Conservation (phyloP, 2,797 vertebrate species). For the Mastacembelus armatus region DNA sequence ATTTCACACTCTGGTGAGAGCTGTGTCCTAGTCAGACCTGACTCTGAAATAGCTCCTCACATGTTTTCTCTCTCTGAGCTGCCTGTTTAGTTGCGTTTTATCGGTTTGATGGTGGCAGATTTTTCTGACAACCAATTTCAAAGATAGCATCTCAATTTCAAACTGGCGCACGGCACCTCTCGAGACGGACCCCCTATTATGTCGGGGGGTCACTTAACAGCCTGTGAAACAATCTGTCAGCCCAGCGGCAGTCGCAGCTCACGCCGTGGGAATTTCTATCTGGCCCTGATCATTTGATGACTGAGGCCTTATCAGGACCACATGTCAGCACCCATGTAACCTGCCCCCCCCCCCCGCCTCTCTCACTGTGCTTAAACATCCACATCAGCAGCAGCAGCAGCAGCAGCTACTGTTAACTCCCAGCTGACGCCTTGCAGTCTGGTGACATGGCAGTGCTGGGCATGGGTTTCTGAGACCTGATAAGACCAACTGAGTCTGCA, state of each 20-base stretch:
- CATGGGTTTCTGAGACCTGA: slow-evolving; percentile 60
- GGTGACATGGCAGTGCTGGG: slow-evolving; percentile 25
- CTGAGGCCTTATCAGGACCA: slow-evolving; percentile 43
- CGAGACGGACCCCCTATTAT: slow-evolving; percentile 34
- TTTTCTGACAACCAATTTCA: slow-evolving; percentile 71
- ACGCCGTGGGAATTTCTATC: slow-evolving; percentile 22
- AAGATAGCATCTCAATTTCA: slow-evolving; percentile 70
- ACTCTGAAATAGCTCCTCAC: slow-evolving; percentile 47
- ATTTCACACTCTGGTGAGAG: slow-evolving; percentile 25
- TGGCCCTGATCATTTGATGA: slow-evolving; percentile 31
- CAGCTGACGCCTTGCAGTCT: slow-evolving; percentile 51
- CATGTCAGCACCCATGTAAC: slow-evolving; percentile 27
- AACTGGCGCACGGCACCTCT: slow-evolving; percentile 35
- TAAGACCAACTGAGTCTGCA: slow-evolving; percentile 63
- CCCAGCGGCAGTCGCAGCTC: slow-evolving; percentile 16
- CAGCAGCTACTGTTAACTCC: slow-evolving; percentile 40
- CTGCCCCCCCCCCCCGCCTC: slow-evolving; percentile 21
- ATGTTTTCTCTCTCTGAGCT: not conserved
- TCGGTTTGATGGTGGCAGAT: slow-evolving; percentile 58
- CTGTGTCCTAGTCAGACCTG: slow-evolving; percentile 2
- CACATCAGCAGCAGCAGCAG: too few relatives aligned
- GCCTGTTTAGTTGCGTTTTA: slow-evolving; percentile 55
- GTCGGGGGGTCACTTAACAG: slow-evolving; percentile 41
- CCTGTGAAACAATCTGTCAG: slow-evolving; percentile 34
- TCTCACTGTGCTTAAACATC: slow-evolving; percentile 32